Conservation (phyloP, 2,888 invertebrate genomes). For the Sipha maydis region DNA sequence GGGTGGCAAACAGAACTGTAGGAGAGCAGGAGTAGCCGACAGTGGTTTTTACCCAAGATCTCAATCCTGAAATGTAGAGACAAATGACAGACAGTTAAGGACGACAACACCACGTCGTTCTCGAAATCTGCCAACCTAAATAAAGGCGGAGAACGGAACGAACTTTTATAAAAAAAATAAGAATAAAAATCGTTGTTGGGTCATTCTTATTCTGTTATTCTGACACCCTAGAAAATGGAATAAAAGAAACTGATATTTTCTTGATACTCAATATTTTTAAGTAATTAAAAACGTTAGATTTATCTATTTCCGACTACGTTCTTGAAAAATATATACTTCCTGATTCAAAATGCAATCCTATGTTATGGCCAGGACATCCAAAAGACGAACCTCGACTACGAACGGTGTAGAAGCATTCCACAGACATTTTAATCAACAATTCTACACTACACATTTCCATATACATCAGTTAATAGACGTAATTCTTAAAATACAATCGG, state of each 20-base stretch:
- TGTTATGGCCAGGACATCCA: too few species aligned
- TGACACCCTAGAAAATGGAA: background rate
- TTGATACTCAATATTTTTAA: background rate
- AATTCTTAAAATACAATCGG: too few species aligned
- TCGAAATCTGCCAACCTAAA: background rate
- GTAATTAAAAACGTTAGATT: too few species aligned
- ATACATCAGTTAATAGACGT: too few species aligned
- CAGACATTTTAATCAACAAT: too few species aligned
- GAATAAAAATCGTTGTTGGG: conserved; percentile 29
- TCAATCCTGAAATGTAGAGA: conserved; percentile 44
- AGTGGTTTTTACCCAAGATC: conserved; percentile 46
- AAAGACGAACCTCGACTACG: too few species aligned
- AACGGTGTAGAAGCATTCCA: too few species aligned
- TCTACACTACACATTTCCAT: too few species aligned
- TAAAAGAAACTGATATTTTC: background rate
- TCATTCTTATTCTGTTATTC: conserved; percentile 41
- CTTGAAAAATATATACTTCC: too few species aligned
- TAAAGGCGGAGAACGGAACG: background rate
- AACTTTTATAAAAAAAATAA: background rate
- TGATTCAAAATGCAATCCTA: too few species aligned
- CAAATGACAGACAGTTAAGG: conserved; percentile 57
- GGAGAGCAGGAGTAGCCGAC: background rate
- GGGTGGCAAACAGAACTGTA: background rate
- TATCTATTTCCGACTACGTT: too few species aligned
- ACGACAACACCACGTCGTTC: conserved; percentile 31